Conservation (phyloP, 2,113 vertebrate species). For the Donacobius atricapilla region DNA sequence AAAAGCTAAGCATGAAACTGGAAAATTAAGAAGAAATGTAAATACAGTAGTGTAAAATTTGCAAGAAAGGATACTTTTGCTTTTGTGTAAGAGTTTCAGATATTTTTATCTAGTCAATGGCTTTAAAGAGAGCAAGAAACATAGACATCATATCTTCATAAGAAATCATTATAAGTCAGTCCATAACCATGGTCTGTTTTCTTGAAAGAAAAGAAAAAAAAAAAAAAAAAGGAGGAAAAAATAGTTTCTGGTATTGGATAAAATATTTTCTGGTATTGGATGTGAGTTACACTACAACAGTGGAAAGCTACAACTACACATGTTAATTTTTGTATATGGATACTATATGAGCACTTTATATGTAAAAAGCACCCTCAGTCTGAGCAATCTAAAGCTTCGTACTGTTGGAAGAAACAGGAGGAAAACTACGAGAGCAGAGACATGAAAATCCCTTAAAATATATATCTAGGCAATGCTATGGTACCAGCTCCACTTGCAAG, state of each 20-base stretch:
- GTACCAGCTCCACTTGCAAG: background rate
- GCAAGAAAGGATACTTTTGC: background rate
- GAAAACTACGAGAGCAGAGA: background rate
- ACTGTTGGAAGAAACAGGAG: background rate
- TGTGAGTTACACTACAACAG: background rate
- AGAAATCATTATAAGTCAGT: background rate
- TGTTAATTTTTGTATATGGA: background rate
- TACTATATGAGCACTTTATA: background rate
- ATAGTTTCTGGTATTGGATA: background rate
- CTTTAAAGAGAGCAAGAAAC: background rate
- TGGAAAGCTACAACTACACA: background rate
- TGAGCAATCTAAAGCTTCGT: background rate
- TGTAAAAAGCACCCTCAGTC: background rate
- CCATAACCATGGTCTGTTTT: background rate
- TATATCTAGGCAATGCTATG: background rate
- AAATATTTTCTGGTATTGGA: background rate
- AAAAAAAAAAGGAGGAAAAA: fast-evolving
- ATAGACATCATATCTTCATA: background rate
- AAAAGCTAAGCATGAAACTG: background rate
- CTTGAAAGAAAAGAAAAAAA: background rate
- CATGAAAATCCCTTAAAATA: background rate
- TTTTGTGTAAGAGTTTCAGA: background rate
- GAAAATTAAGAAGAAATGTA: background rate
- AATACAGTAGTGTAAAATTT: background rate
- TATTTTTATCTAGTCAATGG: background rate